phyloP scores from a whole-genome alignment of 2,797 vertebrate genomes.

The Eutrigla gurnardus region DNA sequence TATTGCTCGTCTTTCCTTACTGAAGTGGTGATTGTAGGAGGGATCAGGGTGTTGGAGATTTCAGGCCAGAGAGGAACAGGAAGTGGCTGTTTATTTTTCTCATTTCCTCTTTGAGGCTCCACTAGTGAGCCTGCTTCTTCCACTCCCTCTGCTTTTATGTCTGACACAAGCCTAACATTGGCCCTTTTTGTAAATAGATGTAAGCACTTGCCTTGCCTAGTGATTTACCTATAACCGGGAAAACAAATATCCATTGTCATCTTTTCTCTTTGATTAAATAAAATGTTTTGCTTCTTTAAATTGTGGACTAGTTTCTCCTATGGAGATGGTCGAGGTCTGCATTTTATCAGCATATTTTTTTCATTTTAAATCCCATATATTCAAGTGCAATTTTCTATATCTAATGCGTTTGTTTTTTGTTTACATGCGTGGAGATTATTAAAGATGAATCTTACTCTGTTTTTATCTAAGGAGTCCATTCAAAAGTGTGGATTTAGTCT shows the following conservation, averaged over 20 bases:
- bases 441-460: not conserved
- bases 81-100: slow-evolving; percentile 88
- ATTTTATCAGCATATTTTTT: not conserved
- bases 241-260: not conserved
- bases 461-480: not conserved
- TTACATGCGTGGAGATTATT: not conserved
- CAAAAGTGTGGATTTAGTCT: not conserved
- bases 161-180: slow-evolving; percentile 29
- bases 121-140: slow-evolving; percentile 73
- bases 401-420: not conserved
- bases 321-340: not conserved
- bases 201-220: not conserved
- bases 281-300: not conserved
- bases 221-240: not conserved
- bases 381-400: not conserved
- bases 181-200: slow-evolving; percentile 15
- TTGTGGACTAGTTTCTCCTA: not conserved
- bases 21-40: slow-evolving; percentile 59
- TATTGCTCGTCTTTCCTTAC: slow-evolving; percentile 43
- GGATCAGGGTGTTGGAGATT: slow-evolving; percentile 71
- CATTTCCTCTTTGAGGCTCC: slow-evolving; percentile 84
- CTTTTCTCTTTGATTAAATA: not conserved
- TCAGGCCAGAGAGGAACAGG: slow-evolving; percentile 82
- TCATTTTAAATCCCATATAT: not conserved
- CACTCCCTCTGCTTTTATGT: slow-evolving; percentile 69